Evolutionary conservation across 2,113 vertebrate genomes (phyloP), one percentile per base, ranked within the genome.

Genomic region (Dicentrarchus labrax): DNA sequence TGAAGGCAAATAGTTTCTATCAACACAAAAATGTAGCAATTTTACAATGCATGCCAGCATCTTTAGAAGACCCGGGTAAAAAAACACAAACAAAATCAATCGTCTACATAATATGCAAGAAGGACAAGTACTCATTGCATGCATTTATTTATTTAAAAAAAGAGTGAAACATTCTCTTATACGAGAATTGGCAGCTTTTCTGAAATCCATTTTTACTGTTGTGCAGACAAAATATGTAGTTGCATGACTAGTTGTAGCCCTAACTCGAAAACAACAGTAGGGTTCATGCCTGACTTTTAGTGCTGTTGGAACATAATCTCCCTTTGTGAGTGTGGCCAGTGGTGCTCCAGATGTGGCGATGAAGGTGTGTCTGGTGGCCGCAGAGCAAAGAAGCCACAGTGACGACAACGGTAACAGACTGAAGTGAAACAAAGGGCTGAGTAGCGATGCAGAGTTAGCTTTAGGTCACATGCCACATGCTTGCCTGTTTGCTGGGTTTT

Each of bases 381-480:
- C 56, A 57, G 24, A 59, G 56, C 56, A 59, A 59, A 59, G 56
- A 30, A 19, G 2, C 21, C 51, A 7, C 72, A 3, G 53, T 30
- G 53, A 45, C 59, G n/a, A 41, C 24, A 8, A 24, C n/a, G 9
- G 21, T 8, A 50, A 24, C 50, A 65, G 59, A 64, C 45, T 21
- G 30, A 43, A 72, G 64, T 11, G 76, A 82, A 45, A 86, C 76
- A 76, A 88, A 80, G 75, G 66, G 47, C 43, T 39, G 68, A 72
- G n/a, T 16, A 45, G 72, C 19, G 47, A 36, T 12, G 43, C 50
- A 61, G 43, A 59, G 76, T 38, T 48, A n/a, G 80, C 83, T 76
- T 57, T 11, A 56, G 84, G 73, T 87, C 85, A 81, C 84, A 19
- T 64, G 72, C 51, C 75, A 38, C 80, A 61, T 38, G 50, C 66